A percentile compares a stretch with the other conserved stretches of the same genome.
Evolutionary conservation across 2,797 vertebrate genomes (phyloP).

Genomic region (Liparis tanakae): DNA sequence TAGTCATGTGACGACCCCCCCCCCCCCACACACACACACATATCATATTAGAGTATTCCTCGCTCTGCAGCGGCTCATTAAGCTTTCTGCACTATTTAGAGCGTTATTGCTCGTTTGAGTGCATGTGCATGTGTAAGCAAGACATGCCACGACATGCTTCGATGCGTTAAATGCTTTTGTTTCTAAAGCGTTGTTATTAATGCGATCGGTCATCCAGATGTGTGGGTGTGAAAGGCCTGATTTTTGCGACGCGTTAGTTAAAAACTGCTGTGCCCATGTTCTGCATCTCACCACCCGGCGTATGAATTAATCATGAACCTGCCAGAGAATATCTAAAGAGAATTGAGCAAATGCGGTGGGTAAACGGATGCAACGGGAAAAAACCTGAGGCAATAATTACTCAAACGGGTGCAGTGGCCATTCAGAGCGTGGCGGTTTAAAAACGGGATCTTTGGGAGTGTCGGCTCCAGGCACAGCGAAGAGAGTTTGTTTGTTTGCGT

Average conservation of each 20-base stretch:
- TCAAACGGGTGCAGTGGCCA: neutral
- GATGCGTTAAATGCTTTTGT: neutral
- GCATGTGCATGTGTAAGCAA: neutral
- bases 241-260: neutral
- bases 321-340: conserved; percentile 13
- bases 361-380: conserved; percentile 10
- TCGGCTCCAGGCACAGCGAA: neutral
- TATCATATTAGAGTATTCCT: conserved; percentile 58
- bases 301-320: conserved; percentile 38
- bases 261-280: conserved; percentile 1
- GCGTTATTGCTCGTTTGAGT: conserved; percentile 20
- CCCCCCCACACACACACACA: too few relatives aligned
- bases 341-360: neutral
- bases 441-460: neutral
- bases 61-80: conserved; percentile 41
- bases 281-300: neutral
- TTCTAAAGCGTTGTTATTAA: neutral
- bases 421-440: neutral
- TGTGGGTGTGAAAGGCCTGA: neutral
- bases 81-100: conserved; percentile 61
- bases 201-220: neutral
- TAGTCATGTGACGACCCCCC: conserved; percentile 19
- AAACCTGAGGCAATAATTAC: conserved; percentile 6
- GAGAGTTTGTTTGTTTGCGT: neutral
- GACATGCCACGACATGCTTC: neutral